Evolutionary conservation across 35 echinoderm and acorn worm genomes (phyloP), one percentile per base, ranked within the genome.

Genomic region (Ptychodera flava): DNA sequence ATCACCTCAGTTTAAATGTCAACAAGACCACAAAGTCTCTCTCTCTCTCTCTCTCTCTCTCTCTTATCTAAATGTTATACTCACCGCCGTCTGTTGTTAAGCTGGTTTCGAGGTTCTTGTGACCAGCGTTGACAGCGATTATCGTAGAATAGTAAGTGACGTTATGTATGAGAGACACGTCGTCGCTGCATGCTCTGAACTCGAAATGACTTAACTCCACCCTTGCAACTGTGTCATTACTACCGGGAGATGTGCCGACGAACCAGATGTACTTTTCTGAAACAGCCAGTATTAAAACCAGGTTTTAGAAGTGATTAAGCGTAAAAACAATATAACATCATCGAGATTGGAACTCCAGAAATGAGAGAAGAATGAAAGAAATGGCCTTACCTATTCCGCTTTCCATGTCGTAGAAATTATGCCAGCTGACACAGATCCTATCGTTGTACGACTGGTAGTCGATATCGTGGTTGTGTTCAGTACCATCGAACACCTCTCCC

Each of bases 51-150:
- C n/a, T n/a, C n/a, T n/a, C n/a, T n/a, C n/a, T n/a, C n/a, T n/a
- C n/a, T n/a, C n/a, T n/a, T n/a, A n/a, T n/a, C n/a, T n/a, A n/a
- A n/a, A n/a, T n/a, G n/a, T n/a, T n/a, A n/a, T n/a, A n/a, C n/a
- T n/a, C 81, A 90, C 89, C 89, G 85, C 89, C 89, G 81, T 90
- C 38, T 37, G 89, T 80, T 36, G 89, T 78, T 45, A 83, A 36
- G 2, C 82, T 85, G 0, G 84, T 83, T 28, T 90, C 80, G 33
- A 90, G 75, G 29, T 81, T 85, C 10, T 90, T 83, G 52, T 81
- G 78, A 31, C 89, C 89, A 33, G 82, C 89, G 80, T 90, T 84
- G 83, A 78, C 85, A 28, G 89, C 89, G 28, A 64, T 77, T 28
- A 90, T 36, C n/a, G 83, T 85, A 0, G 76, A 35, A 38, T 90